Conservation (phyloP, 2,113 vertebrate species). For the Urocynchramus pylzowi region DNA sequence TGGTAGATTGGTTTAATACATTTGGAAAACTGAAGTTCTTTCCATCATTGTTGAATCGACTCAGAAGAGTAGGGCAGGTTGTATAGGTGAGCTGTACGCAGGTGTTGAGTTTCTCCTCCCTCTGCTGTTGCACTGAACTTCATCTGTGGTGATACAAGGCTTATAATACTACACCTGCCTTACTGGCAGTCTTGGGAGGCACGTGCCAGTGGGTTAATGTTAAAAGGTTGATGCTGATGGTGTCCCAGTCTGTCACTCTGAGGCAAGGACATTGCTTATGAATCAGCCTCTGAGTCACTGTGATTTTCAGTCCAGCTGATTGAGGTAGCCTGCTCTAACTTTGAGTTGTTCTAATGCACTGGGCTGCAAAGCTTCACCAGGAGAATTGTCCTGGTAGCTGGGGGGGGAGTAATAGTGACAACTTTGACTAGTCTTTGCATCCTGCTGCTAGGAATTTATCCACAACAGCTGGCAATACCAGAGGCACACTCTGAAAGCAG, state of each 20-base stretch:
- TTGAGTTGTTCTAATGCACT: neutral
- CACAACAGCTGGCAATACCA: neutral
- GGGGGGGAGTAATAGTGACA: fast-evolving
- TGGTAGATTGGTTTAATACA: neutral
- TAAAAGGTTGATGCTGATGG: neutral
- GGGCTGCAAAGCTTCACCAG: neutral
- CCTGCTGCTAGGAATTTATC: neutral
- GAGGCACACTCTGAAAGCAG: neutral
- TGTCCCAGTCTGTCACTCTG: neutral
- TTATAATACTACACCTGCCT: neutral
- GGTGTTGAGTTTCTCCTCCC: neutral
- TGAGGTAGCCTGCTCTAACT: neutral
- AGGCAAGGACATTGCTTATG: neutral
- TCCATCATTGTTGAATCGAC: neutral
- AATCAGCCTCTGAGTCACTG: neutral
- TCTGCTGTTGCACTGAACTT: neutral
- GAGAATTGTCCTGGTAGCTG: neutral
- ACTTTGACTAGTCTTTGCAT: neutral
- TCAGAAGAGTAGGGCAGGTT: neutral
- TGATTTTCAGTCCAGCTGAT: neutral
- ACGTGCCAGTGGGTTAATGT: neutral
- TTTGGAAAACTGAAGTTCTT: neutral
- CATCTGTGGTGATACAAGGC: neutral
- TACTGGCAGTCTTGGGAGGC: neutral
- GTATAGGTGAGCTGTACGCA: neutral